A percentile compares a stretch with the other conserved stretches of the same genome.
Evolutionary conservation across 2,113 vertebrate genomes (phyloP).

Genomic region (Boleophthalmus pectinirostris): DNA sequence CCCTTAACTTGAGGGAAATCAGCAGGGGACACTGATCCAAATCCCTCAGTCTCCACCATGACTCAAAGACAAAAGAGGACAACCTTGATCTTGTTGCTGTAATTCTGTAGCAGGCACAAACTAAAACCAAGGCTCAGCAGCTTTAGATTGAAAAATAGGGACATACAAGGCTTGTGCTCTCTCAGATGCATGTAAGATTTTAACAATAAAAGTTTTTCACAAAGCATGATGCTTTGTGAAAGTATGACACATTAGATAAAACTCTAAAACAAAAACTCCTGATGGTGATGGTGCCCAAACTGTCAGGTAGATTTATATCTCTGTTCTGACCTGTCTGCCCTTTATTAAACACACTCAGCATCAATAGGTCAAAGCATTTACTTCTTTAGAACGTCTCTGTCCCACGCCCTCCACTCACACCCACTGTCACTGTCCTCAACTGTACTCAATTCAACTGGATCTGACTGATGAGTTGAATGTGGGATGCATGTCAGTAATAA

Average conservation of each 20-base stretch:
- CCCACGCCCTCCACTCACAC: slow-evolving; percentile 24
- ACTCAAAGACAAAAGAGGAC: background rate
- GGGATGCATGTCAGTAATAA: slow-evolving; percentile 41
- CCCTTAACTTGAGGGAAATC: no score
- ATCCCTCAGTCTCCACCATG: background rate
- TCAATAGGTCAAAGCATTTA: slow-evolving; percentile 19
- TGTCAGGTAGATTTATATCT: slow-evolving; percentile 29
- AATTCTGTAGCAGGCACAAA: background rate
- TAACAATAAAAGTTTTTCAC: background rate
- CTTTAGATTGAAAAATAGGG: no score
- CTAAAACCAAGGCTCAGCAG: background rate
- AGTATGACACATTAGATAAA: background rate
- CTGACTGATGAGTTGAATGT: slow-evolving; percentile 57
- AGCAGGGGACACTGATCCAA: background rate
- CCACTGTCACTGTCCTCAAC: slow-evolving; percentile 42
- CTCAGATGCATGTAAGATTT: no score
- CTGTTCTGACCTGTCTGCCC: slow-evolving; percentile 44
- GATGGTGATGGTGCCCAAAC: background rate
- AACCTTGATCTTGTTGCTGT: background rate
- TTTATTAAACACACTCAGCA: background rate
- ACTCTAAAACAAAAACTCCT: background rate
- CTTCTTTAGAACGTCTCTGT: slow-evolving; percentile 34
- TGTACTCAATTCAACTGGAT: slow-evolving; percentile 71
- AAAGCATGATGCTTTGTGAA: background rate
- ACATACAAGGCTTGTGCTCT: no score